These are phyloP conservation scores for Cyphomyrus plagiostoma DNA, from an alignment of 2,113 vertebrate genomes.

Conservation along the genomic window DNA sequence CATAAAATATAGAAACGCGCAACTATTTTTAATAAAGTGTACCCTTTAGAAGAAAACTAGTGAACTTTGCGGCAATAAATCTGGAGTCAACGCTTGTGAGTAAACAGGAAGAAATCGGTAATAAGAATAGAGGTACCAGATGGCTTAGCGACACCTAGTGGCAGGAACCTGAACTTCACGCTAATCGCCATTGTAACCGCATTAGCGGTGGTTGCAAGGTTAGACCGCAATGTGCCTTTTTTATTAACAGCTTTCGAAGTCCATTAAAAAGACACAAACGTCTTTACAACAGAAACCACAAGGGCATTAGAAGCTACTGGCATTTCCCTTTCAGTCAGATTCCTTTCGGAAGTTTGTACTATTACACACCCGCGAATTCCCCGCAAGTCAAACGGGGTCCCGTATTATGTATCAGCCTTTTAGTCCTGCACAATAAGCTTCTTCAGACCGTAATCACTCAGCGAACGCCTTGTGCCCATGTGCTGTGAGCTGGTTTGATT, in stretches of 20 bases:
- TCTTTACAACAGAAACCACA: conserved; percentile 4
- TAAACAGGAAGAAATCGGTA: background rate
- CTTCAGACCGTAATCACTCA: background rate
- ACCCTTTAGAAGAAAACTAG: background rate
- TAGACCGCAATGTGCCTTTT: conserved; percentile 3
- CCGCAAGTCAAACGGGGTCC: background rate
- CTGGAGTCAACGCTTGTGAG: background rate
- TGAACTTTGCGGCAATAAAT: background rate
- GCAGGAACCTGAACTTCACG: background rate
- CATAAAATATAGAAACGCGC: background rate
- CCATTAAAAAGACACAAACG: conserved; percentile 20
- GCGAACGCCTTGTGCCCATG: background rate
- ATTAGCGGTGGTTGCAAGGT: background rate
- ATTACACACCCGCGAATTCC: background rate
- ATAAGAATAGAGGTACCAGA: background rate
- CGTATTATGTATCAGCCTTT: background rate
- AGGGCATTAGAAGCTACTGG: background rate
- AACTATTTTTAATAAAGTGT: background rate
- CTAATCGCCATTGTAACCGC: background rate
- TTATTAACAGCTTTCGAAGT: conserved; percentile 16
- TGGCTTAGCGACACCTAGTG: conserved; percentile 20
- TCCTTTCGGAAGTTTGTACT: conserved; percentile 2
- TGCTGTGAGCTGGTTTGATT: background rate
- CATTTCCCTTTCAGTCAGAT: conserved; percentile 6
- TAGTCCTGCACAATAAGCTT: background rate